Percentiles rank a stretch among this genome's conserved stretches.
Conservation (phyloP, 92 coral and sea anemone species). For the Bergia puertoricense region DNA sequence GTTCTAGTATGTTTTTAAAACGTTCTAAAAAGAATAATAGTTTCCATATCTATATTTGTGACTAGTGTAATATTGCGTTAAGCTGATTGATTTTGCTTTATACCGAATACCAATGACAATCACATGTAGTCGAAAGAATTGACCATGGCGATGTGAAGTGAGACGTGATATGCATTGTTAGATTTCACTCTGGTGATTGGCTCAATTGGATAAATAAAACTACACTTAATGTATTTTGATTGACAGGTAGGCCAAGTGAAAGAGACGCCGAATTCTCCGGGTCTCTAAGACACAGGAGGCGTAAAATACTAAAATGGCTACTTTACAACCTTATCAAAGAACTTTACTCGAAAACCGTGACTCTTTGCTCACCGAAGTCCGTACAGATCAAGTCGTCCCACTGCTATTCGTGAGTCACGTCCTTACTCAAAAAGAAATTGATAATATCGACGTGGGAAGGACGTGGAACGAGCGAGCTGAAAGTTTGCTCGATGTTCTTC, state of each 20-base stretch:
- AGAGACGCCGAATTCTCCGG: conserved; percentile 38
- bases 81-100: too few species aligned
- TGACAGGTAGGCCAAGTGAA: conserved; percentile 68
- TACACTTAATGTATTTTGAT: conserved; percentile 56
- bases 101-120: too few species aligned
- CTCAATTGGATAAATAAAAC: background rate
- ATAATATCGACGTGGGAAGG: conserved; percentile 78
- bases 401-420: conserved; percentile 68
- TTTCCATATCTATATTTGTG: too few species aligned
- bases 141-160: conserved; percentile 36
- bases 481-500: conserved; percentile 79
- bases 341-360: conserved; percentile 82
- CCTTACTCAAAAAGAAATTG: conserved; percentile 71
- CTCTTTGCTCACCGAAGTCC: conserved; percentile 68
- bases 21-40: too few species aligned
- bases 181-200: conserved; percentile 38
- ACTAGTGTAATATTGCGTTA: too few species aligned
- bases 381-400: conserved; percentile 70
- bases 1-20: too few species aligned
- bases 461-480: conserved; percentile 73
- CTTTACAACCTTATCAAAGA: conserved; percentile 76
- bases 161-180: conserved; percentile 41
- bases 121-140: too few species aligned
- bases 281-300: conserved; percentile 55
- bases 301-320: conserved; percentile 70